These are phyloP conservation scores for Callithrix jacchus DNA, from an alignment of 2,113 vertebrate species.

Conservation along the genomic window DNA sequence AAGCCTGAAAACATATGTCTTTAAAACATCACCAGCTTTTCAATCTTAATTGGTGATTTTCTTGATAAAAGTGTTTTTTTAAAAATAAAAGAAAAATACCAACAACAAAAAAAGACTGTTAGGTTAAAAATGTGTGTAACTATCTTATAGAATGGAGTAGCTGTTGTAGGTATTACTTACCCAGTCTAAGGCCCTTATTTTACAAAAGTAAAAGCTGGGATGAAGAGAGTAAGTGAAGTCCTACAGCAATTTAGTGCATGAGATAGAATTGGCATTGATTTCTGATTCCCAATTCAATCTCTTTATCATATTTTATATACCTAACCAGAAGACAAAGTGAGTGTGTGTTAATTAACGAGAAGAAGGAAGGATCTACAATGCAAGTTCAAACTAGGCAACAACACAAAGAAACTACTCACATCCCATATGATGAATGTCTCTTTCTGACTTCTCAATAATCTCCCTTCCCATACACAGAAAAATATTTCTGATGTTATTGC, in stretches of 20 bases:
- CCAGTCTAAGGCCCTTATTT: background rate
- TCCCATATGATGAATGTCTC: accelerated
- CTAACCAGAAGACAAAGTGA: background rate
- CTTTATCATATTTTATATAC: background rate
- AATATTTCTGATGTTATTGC: background rate
- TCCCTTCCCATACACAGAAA: background rate
- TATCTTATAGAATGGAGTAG: background rate
- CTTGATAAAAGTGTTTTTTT: conserved; percentile 33
- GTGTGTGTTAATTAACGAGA: background rate
- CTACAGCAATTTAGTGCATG: accelerated
- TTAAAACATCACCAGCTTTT: background rate
- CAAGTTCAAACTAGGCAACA: background rate
- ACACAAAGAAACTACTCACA: background rate
- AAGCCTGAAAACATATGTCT: conserved; percentile 2
- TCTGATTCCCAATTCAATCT: background rate
- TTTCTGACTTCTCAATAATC: background rate
- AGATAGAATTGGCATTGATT: background rate
- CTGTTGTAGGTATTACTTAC: background rate
- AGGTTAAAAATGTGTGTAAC: background rate
- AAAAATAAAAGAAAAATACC: background rate
- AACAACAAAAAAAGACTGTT: background rate
- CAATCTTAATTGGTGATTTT: conserved; percentile 50
- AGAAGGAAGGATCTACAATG: background rate
- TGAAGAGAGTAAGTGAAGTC: background rate
- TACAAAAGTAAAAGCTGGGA: background rate